A percentile compares a stretch with the other conserved stretches of the same genome.
Evolutionary conservation across 1,140 invertebrate species (phyloP).

Genomic region (Bombus pascuorum): DNA sequence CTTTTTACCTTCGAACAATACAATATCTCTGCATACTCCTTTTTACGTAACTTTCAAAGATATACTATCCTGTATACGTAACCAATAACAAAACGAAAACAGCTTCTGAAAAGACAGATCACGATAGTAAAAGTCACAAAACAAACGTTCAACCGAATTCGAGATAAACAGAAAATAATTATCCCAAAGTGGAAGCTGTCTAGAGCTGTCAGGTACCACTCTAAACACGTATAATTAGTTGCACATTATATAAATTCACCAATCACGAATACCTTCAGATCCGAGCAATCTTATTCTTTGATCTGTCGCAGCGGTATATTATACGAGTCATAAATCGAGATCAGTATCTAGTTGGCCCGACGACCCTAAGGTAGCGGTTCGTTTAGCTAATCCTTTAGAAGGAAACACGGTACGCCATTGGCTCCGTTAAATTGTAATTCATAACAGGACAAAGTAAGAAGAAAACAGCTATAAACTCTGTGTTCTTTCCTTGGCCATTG

Average conservation of each 20-base stretch:
- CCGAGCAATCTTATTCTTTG: constrained; percentile 21
- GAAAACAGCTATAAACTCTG: background rate
- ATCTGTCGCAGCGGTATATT: constrained; percentile 49
- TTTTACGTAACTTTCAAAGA: background rate
- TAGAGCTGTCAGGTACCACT: background rate
- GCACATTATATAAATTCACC: constrained; percentile 2
- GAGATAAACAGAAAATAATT: constrained; percentile 1
- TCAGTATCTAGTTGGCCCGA: constrained; percentile 72
- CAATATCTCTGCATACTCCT: background rate
- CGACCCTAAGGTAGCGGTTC: constrained; percentile 69
- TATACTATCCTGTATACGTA: background rate
- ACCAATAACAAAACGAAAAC: background rate
- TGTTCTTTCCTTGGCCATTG: background rate
- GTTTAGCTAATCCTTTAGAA: constrained; percentile 41
- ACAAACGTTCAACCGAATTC: background rate
- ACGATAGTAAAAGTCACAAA: background rate
- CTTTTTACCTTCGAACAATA: no score
- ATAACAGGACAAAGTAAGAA: constrained; percentile 38
- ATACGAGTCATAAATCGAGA: constrained; percentile 71
- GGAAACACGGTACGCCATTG: background rate
- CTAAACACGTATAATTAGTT: constrained; percentile 1
- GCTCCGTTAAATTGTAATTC: constrained; percentile 61
- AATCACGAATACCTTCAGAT: background rate
- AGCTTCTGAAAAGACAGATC: background rate
- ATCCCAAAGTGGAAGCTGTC: background rate